These are phyloP conservation scores for Papilio helenus DNA, from an alignment of 1,140 invertebrate genomes.

Conservation along the genomic window DNA sequence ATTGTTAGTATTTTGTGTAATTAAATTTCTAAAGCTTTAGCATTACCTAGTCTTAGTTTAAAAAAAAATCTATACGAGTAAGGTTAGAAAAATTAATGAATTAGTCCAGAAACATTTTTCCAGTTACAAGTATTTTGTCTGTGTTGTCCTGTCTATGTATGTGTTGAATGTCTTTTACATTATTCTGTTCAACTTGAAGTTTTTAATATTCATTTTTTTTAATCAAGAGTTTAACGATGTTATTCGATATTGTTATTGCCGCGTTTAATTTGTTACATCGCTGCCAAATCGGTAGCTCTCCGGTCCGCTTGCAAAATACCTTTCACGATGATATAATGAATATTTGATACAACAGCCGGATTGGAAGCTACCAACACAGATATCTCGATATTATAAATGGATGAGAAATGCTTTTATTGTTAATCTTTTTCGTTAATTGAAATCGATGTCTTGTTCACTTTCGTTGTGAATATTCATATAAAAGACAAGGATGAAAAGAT, in stretches of 20 bases:
- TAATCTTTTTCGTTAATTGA: too few species aligned
- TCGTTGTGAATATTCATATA: too few species aligned
- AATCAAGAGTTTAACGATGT: slow-evolving; percentile 25
- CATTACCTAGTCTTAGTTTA: not conserved
- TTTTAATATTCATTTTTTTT: not conserved
- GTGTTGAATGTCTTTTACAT: not conserved
- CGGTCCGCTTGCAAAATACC: slow-evolving; percentile 61
- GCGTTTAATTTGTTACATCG: slow-evolving; percentile 52
- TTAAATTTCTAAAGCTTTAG: not conserved
- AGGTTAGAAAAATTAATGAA: too few species aligned
- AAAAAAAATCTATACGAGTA: too few species aligned
- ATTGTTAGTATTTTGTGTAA: not conserved
- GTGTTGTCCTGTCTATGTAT: too few species aligned
- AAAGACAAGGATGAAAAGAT: too few species aligned
- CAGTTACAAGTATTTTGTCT: too few species aligned
- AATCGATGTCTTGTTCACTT: too few species aligned
- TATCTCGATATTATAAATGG: slow-evolving; percentile 9
- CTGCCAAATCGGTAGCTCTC: slow-evolving; percentile 58
- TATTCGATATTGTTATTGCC: slow-evolving; percentile 26
- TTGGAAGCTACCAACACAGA: slow-evolving; percentile 49
- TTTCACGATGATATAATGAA: slow-evolving; percentile 72
- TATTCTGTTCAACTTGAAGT: not conserved
- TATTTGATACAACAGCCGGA: slow-evolving; percentile 70
- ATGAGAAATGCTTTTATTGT: not conserved
- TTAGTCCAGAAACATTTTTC: too few species aligned